Base-by-base conservation (phyloP, 2,888 invertebrate genomes). In the Acanthopleura granulata region DNA sequence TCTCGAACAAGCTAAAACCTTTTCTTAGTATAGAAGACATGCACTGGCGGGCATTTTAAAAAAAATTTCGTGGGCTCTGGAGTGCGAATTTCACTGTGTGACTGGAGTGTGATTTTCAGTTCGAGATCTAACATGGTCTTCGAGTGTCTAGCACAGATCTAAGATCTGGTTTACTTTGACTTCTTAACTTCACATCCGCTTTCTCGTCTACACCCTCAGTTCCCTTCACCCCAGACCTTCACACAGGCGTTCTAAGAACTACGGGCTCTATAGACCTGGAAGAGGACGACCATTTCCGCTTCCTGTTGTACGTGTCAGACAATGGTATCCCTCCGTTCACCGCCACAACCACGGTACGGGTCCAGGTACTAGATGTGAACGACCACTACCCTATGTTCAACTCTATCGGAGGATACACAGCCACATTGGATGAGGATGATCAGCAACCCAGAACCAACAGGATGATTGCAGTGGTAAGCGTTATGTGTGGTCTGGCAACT, bases 381-480 rank as follows among this genome's bases (percentile, higher is more conserved):
- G 97, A 97, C 89, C 97, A 97, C 89, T 97, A 97, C 11, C 97
- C 97, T 0, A 92, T 96, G 81, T 97, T 97, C 88, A 97, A 72
- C 30, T 78, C 78, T 22, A 29, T 72, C 15, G 40, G 70, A 14
- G 78, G 78, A 1, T 78, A 78, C 62, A 40, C 72, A 27, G 76
- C 74, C 14, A 57, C 25, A 16, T 27, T 76, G 11, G 49, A 40
- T 15, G 78, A 78, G 69, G 69, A 74, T 62, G 30, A 71, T 40
- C 16, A 22, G n/a, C 16, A 71, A 18, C 71, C 71, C 3, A 49
- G n/a, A 14, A 14, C 18, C 16, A 49, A 40, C n/a, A 71, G 18
- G 25, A 16, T 1, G 16, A 49, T 71, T 14, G 15, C 18, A 30
- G 49, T 71, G 40, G 71, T 71, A 71, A 3, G 40, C 14, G 1